Evolutionary conservation across 2,797 vertebrate species (phyloP).

Genomic region (Prionace glauca): DNA sequence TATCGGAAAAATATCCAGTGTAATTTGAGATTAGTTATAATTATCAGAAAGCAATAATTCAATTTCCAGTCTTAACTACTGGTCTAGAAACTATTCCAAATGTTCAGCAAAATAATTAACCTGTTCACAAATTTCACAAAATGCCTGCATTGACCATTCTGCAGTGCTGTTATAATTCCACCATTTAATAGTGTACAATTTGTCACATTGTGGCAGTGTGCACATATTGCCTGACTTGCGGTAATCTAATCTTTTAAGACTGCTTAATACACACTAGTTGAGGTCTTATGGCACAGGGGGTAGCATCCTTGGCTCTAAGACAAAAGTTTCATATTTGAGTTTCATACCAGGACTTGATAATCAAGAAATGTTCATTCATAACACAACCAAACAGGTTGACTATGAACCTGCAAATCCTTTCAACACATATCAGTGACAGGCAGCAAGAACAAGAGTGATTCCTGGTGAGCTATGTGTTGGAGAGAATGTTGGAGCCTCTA

Average conservation of each 20-base stretch:
- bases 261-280: not conserved
- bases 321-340: not conserved
- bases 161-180: not conserved
- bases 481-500: not conserved
- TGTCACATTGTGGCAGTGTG: not conserved
- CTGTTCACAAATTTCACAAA: constrained; percentile 15
- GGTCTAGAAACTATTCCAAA: not conserved
- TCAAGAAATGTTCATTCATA: not conserved
- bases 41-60: constrained; percentile 11
- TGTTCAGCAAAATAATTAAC: constrained; percentile 14
- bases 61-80: not conserved
- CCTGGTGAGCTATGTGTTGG: no score
- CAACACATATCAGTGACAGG: not conserved
- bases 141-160: not conserved
- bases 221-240: not conserved
- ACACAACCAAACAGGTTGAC: not conserved
- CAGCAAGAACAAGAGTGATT: no score
- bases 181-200: not conserved
- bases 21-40: not conserved
- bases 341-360: not conserved
- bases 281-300: not conserved
- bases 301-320: not conserved
- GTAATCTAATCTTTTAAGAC: constrained; percentile 3
- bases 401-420: not conserved
- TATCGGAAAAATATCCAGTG: not conserved